These are phyloP conservation scores for Colius striatus DNA, from an alignment of 2,113 vertebrate species.

Conservation along the genomic window DNA sequence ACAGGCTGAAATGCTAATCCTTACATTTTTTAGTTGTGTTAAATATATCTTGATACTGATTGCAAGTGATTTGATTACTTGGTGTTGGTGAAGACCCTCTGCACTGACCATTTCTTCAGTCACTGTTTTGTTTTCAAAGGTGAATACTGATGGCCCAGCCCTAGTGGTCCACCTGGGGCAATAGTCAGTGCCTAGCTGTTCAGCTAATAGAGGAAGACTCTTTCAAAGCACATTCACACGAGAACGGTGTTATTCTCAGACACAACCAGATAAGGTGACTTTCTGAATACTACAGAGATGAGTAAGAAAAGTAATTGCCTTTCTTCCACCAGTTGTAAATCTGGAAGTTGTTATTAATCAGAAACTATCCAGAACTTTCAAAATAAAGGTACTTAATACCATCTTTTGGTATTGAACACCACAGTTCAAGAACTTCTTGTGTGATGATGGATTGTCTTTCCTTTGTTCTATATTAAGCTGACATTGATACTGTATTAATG, in stretches of 20 bases:
- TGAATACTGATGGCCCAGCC: background rate
- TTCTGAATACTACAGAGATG: background rate
- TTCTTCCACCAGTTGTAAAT: background rate
- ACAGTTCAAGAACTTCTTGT: background rate
- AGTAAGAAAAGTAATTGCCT: background rate
- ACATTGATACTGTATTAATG: background rate
- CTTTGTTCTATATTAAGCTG: background rate
- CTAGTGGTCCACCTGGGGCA: background rate
- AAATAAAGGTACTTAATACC: background rate
- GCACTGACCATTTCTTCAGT: background rate
- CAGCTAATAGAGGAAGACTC: background rate
- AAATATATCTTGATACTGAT: background rate
- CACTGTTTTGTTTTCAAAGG: background rate
- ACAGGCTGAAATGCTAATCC: background rate
- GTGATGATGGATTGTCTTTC: background rate
- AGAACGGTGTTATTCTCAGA: background rate
- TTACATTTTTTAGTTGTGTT: background rate
- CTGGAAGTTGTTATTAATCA: background rate
- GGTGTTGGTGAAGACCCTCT: background rate
- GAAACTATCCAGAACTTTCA: background rate
- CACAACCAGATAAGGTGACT: background rate
- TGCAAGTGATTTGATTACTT: background rate
- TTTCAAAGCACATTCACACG: background rate
- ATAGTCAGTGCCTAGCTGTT: background rate
- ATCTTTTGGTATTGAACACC: background rate